Percentiles rank a stretch among this genome's conserved stretches.
These are phyloP conservation scores for Crotalus tigris DNA, from an alignment of 2,113 vertebrate species.

Conservation along the genomic window DNA sequence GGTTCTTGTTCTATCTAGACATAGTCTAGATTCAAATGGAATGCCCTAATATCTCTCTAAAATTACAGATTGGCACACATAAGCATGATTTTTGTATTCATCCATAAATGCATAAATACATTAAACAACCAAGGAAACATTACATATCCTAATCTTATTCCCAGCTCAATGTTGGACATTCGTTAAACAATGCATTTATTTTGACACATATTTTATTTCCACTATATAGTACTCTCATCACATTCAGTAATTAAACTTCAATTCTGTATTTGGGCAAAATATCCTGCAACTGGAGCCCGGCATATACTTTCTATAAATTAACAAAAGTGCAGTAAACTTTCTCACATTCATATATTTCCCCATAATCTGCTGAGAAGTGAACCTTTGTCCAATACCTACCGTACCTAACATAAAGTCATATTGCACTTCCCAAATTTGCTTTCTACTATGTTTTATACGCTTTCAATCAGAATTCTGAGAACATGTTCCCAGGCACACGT, in stretches of 20 bases:
- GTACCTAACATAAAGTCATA: not conserved
- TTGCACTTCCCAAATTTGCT: not conserved
- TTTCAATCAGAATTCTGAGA: not conserved
- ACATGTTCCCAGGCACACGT: not conserved
- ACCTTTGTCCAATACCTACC: not conserved
- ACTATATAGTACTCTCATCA: not conserved
- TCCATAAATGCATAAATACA: not conserved
- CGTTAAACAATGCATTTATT: not conserved
- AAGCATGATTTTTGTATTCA: not conserved
- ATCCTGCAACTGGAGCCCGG: not conserved
- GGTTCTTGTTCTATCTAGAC: not conserved
- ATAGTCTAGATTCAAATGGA: not conserved
- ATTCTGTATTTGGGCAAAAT: not conserved
- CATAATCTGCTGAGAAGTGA: not conserved
- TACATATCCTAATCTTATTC: not conserved
- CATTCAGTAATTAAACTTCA: not conserved
- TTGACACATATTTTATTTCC: not conserved
- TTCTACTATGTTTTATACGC: not conserved
- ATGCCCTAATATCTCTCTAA: not conserved
- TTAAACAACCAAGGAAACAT: not conserved
- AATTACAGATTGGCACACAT: not conserved
- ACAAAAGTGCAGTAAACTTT: not conserved
- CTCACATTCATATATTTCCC: not conserved
- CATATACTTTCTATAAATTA: too few species aligned
- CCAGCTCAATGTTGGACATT: not conserved